Evolutionary conservation across 2,797 vertebrate genomes (phyloP), one percentile per base, ranked within the genome.

Genomic region (Spizella passerina): DNA sequence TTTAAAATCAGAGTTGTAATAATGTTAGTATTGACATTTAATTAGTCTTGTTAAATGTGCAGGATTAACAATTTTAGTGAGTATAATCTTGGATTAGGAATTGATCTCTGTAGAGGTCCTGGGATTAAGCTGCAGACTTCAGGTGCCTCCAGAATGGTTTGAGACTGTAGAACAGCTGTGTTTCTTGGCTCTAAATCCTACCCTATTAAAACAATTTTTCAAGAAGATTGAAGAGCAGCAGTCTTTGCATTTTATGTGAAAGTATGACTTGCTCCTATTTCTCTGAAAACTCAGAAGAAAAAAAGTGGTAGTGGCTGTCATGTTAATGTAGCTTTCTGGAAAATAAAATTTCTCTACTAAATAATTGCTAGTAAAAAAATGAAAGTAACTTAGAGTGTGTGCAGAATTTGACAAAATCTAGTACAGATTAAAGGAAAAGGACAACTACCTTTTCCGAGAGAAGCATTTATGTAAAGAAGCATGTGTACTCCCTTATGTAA

Each of bases 311-410:
- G 18, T 49, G 43, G 10, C 29, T 91, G 20, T 60, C 5, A 10
- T 5, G 14, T 43, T 75, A 44, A 39, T 46, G 30, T 2, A 43
- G 10, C 10, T 73, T 59, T 73, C 34, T 2, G 1, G 39, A 57
- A 88, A 52, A 34, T 19, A 23, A 61, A 57, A 49, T 22, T n/a
- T 70, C 13, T 34, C 4, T 55, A 20, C 4, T 59, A 43, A 63
- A 50, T 44, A 60, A 36, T 26, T 23, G 7, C 36, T 64, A 32
- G 0, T 18, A 4, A 12, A 53, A 52, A 63, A 47, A 39, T 26
- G 4, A 4, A 61, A 80, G n/a, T 63, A 27, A 59, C 2, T 55
- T 76, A 2, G 0, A 36, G 14, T 1, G 5, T 19, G 9, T 46
- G 30, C 13, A 39, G 19, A 41, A 26, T 47, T 18, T 49, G 16